phyloP scores from a whole-genome alignment of 2,797 vertebrate species.

The Kryptopterus vitreolus region DNA sequence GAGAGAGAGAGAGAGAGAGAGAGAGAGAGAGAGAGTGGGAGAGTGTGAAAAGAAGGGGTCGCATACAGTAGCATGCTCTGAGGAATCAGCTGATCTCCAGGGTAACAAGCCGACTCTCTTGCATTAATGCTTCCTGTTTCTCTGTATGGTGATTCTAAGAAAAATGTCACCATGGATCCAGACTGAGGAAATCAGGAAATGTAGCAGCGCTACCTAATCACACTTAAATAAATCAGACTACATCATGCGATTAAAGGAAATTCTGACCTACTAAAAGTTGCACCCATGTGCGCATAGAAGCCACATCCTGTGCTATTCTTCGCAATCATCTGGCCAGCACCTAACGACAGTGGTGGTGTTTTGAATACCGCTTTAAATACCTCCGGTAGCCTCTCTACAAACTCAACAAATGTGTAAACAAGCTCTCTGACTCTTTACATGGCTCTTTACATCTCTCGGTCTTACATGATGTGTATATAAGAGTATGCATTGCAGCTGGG shows the following conservation, averaged over 20 bases:
- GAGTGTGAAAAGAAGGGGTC: background rate
- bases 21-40: background rate
- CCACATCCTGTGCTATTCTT: constrained; percentile 31
- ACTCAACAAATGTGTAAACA: background rate
- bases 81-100: constrained; percentile 49
- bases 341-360: background rate
- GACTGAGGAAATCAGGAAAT: constrained; percentile 42
- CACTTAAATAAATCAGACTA: background rate
- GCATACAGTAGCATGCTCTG: constrained; percentile 42
- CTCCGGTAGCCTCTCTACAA: background rate
- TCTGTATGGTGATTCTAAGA: constrained; percentile 50
- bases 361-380: background rate
- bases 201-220: background rate
- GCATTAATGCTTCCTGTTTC: constrained; percentile 51
- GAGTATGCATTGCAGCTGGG: background rate
- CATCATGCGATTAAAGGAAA: background rate
- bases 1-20: constrained; percentile 21
- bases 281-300: background rate
- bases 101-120: constrained; percentile 43
- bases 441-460: too few species aligned
- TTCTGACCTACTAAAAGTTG: constrained; percentile 16
- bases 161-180: constrained; percentile 56
- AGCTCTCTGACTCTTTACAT: background rate
- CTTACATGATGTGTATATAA: too few species aligned
- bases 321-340: background rate